Percentiles rank a stretch among this genome's conserved stretches.
These are phyloP conservation scores for Notocelia uddmanniana DNA, from an alignment of 2,888 invertebrate species.

Conservation along the genomic window DNA sequence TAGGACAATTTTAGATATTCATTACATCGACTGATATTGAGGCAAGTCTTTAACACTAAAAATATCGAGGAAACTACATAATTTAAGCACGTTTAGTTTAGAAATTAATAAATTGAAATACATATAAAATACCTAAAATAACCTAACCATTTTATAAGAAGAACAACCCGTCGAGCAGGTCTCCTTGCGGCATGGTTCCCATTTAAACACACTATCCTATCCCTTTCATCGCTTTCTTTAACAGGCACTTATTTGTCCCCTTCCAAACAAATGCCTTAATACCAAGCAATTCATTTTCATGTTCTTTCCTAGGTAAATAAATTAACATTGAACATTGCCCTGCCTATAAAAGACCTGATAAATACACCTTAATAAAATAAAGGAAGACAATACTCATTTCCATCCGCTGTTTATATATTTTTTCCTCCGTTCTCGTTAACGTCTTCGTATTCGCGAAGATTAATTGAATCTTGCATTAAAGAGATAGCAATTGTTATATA, in stretches of 20 bases:
- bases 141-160: too few relatives aligned
- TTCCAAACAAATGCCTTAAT: not conserved
- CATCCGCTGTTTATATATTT: constrained; percentile 59
- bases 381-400: constrained; percentile 65
- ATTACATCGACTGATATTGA: too few relatives aligned
- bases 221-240: too few relatives aligned
- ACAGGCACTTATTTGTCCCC: not conserved
- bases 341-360: not conserved
- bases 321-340: not conserved
- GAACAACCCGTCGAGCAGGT: too few relatives aligned
- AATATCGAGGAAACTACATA: too few relatives aligned
- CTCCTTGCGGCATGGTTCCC: too few relatives aligned
- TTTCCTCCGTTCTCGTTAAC: constrained; percentile 45
- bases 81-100: too few relatives aligned
- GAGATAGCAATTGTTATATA: constrained; percentile 39
- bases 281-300: not conserved
- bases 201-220: too few relatives aligned
- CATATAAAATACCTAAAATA: too few relatives aligned
- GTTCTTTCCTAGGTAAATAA: not conserved
- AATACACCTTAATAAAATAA: constrained; percentile 58
- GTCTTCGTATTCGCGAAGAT: constrained; percentile 32
- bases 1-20: too few relatives aligned
- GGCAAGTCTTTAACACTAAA: too few relatives aligned
- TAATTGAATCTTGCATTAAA: constrained; percentile 44
- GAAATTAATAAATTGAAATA: too few relatives aligned